phyloP scores from a whole-genome alignment of 92 coral and sea anemone genomes.

The Epizoanthus rinbou region DNA sequence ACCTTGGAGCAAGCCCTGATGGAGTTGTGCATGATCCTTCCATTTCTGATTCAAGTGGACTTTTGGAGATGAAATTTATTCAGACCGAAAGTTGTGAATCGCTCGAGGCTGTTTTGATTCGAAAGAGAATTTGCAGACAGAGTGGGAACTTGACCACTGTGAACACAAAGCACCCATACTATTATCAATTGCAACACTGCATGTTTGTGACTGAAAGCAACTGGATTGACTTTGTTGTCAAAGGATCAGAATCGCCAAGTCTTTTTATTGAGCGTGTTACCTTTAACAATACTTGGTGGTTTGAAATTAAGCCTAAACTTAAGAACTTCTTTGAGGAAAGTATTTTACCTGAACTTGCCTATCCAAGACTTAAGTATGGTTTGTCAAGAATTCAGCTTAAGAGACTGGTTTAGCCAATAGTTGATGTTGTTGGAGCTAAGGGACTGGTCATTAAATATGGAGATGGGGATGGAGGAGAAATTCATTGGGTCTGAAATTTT shows the following conservation, averaged over 20 bases:
- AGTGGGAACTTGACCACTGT: neutral
- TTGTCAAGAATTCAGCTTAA: constrained; percentile 6
- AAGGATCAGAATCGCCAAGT: neutral
- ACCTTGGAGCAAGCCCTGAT: constrained; percentile 50
- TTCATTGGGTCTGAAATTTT: neutral
- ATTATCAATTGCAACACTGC: constrained; percentile 13
- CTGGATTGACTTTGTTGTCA: constrained; percentile 32
- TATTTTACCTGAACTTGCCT: constrained; percentile 31
- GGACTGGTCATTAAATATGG: too few relatives aligned
- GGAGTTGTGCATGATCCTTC: constrained; percentile 49
- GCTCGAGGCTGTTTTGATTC: constrained; percentile 36
- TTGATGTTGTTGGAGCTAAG: neutral
- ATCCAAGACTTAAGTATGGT: constrained; percentile 38
- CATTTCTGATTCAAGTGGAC: constrained; percentile 30
- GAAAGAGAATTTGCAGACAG: constrained; percentile 17
- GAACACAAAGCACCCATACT: constrained; percentile 25
- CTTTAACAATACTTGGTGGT: constrained; percentile 16
- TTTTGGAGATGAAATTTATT: constrained; percentile 41
- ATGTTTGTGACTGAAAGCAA: constrained; percentile 23
- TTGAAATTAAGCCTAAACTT: constrained; percentile 14
- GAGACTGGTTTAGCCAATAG: neutral
- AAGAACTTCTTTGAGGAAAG: constrained; percentile 17
- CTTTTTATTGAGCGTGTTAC: constrained; percentile 16
- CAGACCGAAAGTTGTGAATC: constrained; percentile 26
- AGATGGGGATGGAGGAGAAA: too few relatives aligned